Evolutionary conservation across 2,888 invertebrate species (phyloP), one percentile per base, ranked within the genome.

Genomic region (Mythimna loreyi): DNA sequence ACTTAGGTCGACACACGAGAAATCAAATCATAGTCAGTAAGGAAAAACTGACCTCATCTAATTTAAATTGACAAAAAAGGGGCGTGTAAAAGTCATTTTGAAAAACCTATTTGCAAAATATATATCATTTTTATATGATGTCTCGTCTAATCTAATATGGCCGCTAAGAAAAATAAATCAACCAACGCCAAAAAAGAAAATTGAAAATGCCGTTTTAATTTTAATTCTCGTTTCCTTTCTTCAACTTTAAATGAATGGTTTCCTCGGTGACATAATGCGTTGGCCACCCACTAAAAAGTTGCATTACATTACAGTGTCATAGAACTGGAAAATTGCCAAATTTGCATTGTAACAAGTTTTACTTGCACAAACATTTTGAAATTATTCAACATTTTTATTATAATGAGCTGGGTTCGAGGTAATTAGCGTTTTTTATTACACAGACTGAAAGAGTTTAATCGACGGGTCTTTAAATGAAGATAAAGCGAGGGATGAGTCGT

Each of bases 251-350:
- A 75, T 78, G 16, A 61, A 75, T 50, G 71, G 62, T 65, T 75
- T 60, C 61, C 68, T 58, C 53, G 49, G 59, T 57, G 56, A 70
- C 70, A 72, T 73, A 66, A 71, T 67, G 67, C 70, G 76, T 62
- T 73, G 52, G 63, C 50, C 66, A 58, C 67, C 73, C 78, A 84
- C 80, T 84, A 75, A 79, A 82, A 84, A 84, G 68, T 82, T 80
- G 64, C 62, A 69, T 40, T 70, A 79, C 77, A 78, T 80, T 72
- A 65, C 74, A 73, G 50, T 77, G 57, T 72, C 81, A 74, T 67
- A 77, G 69, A 81, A 73, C 80, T 82, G 85, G 85, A 74, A 84
- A 80, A 83, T 84, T 78, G 82, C 85, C 86, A 84, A 78, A 85
- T 84, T 83, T 79, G 71, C 80, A 83, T 85, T 79, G 78, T 79